phyloP scores from a whole-genome alignment of 2,113 vertebrate genomes.

The Hippoglossus stenolepis region DNA sequence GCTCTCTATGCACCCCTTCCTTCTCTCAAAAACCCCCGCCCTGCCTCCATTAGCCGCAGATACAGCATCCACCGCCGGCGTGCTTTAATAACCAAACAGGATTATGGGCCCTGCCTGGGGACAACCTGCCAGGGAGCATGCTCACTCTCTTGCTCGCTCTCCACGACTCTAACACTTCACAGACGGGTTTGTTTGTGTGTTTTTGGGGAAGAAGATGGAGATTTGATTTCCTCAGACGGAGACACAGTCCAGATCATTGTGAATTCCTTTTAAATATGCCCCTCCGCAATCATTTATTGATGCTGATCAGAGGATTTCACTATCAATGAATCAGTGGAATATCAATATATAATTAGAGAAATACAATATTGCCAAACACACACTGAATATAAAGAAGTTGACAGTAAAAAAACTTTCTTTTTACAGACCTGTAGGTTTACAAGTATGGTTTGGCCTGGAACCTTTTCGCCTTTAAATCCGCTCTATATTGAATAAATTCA shows the following conservation, averaged over 20 bases:
- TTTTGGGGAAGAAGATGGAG: constrained; percentile 54
- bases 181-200: constrained; percentile 67
- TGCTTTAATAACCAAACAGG: constrained; percentile 89
- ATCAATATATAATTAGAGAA: constrained; percentile 63
- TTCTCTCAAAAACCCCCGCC: constrained; percentile 69
- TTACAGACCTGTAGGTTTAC: not conserved
- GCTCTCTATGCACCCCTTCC: constrained; percentile 73
- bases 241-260: constrained; percentile 71
- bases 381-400: constrained; percentile 22
- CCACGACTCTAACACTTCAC: constrained; percentile 72
- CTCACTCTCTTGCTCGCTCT: constrained; percentile 73
- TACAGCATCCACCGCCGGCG: constrained; percentile 83
- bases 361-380: constrained; percentile 57
- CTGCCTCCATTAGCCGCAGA: constrained; percentile 84
- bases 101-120: constrained; percentile 83
- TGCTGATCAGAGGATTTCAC: constrained; percentile 57
- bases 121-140: constrained; percentile 79
- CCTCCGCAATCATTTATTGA: constrained; percentile 63
- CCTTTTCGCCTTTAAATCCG: not conserved
- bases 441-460: not conserved
- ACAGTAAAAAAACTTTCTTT: not conserved
- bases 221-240: constrained; percentile 67
- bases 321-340: constrained; percentile 67
- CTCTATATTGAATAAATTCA: not conserved
- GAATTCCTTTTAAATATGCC: constrained; percentile 69